phyloP scores from a whole-genome alignment of 2,113 vertebrate species.

The Smithornis capensis region DNA sequence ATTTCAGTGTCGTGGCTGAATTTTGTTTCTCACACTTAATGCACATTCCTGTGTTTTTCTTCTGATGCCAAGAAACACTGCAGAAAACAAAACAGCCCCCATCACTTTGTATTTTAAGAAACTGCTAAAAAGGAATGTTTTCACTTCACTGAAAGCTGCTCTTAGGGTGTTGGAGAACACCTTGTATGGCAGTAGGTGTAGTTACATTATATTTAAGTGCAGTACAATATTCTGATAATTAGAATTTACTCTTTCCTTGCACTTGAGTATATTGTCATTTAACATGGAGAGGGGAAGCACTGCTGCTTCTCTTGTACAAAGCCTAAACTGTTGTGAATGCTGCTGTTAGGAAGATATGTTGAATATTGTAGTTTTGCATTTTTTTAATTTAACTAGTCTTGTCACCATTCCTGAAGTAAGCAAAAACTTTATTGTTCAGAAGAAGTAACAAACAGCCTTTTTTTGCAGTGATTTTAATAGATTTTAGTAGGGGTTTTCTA shows the following conservation, averaged over 20 bases:
- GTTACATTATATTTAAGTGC: not conserved
- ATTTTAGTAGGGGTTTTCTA: not conserved
- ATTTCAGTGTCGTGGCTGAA: constrained; percentile 24
- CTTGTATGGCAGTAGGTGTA: not conserved
- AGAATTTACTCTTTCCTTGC: not conserved
- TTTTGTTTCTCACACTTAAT: not conserved
- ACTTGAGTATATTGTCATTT: not conserved
- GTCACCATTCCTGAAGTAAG: not conserved
- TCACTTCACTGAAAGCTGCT: constrained; percentile 4
- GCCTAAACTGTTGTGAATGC: not conserved
- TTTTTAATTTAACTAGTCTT: not conserved
- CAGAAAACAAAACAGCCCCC: not conserved
- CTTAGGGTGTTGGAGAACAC: not conserved
- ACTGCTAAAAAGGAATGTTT: constrained; percentile 8
- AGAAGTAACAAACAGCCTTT: not conserved
- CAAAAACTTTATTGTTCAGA: not conserved
- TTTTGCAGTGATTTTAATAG: not conserved
- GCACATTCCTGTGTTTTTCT: not conserved
- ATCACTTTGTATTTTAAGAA: not conserved
- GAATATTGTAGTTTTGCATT: not conserved
- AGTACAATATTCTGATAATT: not conserved
- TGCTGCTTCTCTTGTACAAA: not conserved
- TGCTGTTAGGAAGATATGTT: not conserved
- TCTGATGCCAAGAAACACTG: not conserved
- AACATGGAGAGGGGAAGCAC: not conserved